Evolutionary conservation across 1,140 invertebrate species (phyloP), one percentile per base, ranked within the genome.

Genomic region (Bombus cullumanus): DNA sequence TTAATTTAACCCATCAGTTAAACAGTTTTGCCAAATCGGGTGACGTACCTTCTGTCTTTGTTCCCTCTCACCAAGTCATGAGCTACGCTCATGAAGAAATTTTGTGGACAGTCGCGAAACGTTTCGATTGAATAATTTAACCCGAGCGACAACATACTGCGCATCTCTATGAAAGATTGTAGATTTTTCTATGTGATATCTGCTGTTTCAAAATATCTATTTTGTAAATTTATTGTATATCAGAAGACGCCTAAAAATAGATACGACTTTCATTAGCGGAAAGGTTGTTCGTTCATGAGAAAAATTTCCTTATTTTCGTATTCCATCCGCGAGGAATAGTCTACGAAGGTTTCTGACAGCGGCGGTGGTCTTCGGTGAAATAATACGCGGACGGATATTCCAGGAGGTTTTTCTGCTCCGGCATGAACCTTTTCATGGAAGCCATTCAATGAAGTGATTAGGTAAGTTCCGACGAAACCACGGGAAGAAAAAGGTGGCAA

Each of bases 361-460:
- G 80, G 37, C 53, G 77, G 10, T 57, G 31, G 37, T 72, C 69
- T n/a, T 79, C 82, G 74, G 81, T 92, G 86, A 92, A 91, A 92
- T 91, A 92, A 92, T 90, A 89, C 88, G 69, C 82, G 84, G 71
- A 2, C 37, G 78, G 87, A 88, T 83, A 80, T 81, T 86, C 73
- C 66, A 53, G 69, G 53, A 43, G 74, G 78, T 74, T 83, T 88
- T 86, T 81, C 64, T 47, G 53, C 73, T 59, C 28, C 66, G 74
- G 79, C 31, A 86, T 86, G 73, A 87, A 93, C 88, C 92, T 92
- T 86, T 92, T 83, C 91, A 83, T 86, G 77, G 75, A 92, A 88
- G 88, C 90, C 92, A 89, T 91, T 94, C 89, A 86, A 90, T 93
- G 93, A 93, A 91, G 90, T 92, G 92, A 94, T 93, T 93, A 94